Evolutionary conservation across 2,888 invertebrate genomes (phyloP), one percentile per base, ranked within the genome.

Genomic region (Cephus nigrinus): DNA sequence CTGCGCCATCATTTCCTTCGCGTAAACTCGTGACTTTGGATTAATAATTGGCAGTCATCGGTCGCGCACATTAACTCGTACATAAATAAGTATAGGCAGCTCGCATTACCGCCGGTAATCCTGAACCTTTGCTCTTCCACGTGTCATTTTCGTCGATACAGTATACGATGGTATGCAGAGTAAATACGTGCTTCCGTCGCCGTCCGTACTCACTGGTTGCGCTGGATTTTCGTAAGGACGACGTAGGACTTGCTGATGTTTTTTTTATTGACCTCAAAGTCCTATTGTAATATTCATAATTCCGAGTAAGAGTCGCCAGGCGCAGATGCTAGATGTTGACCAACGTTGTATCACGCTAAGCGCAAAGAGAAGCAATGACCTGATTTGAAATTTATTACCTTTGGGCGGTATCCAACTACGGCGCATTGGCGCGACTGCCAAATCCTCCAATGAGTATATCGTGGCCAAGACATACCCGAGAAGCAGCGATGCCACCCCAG

Each of bases 351-450:
- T 75, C 35, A 68, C 79, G 78, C 80, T 82, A 82, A 83, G 82
- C 80, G 83, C 84, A 80, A 79, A 81, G 82, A 82, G 82, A 87
- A 86, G 84, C 86, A 86, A 87, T 84, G 86, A 87, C 86, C 87
- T 86, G 87, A 87, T 87, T 87, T 80, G 83, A 87, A 86, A 87
- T 87, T 86, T 87, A 87, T 87, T 87, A 83, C 84, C 78, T 83
- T 87, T 87, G 86, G 87, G 82, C 82, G 81, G 74, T 79, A 83
- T 86, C 87, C 86, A 86, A 87, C 84, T 83, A 80, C 85, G 83
- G 79, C 77, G 82, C 83, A 83, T 83, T 84, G 86, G 82, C 83
- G 80, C 76, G 77, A 55, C 79, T 83, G 82, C 82, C 82, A 82
- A 82, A 84, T 83, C 77, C 35, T 32, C n/a, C 35, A n/a, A 15